phyloP scores from a whole-genome alignment of 2,797 vertebrate species.

The Melopsittacus undulatus region DNA sequence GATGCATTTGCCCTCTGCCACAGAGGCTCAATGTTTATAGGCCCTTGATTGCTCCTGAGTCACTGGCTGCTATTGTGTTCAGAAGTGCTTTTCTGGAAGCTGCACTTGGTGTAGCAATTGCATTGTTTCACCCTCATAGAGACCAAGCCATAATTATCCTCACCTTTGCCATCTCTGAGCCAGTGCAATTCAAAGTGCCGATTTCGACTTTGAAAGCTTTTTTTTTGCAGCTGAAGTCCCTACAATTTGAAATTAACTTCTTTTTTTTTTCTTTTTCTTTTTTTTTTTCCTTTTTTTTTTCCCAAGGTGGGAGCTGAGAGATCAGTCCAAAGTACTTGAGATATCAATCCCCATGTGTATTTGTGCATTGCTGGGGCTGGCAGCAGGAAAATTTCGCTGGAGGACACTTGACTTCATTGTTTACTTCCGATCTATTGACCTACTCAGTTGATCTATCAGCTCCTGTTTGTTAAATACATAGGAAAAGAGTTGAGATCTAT shows the following conservation, averaged over 20 bases:
- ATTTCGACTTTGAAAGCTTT: background rate
- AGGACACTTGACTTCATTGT: background rate
- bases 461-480: background rate
- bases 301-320: background rate
- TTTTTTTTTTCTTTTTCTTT: too few relatives aligned
- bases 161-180: background rate
- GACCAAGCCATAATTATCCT: background rate
- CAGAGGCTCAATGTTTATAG: constrained; percentile 13
- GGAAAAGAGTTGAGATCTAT: background rate
- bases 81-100: constrained; percentile 21
- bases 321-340: background rate
- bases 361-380: background rate
- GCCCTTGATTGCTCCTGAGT: constrained; percentile 12
- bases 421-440: constrained; percentile 42
- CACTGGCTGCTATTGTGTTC: constrained; percentile 27
- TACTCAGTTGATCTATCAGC: background rate
- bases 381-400: constrained; percentile 14
- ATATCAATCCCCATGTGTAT: background rate
- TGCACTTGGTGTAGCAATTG: background rate
- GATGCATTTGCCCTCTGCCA: constrained; percentile 39
- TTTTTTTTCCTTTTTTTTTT: background rate
- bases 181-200: background rate
- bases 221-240: background rate
- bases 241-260: background rate
- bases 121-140: background rate